Percentiles rank a stretch among this genome's conserved stretches.
Evolutionary conservation across 2,113 vertebrate genomes (phyloP).

Genomic region (Nycticryphes semicollaris): DNA sequence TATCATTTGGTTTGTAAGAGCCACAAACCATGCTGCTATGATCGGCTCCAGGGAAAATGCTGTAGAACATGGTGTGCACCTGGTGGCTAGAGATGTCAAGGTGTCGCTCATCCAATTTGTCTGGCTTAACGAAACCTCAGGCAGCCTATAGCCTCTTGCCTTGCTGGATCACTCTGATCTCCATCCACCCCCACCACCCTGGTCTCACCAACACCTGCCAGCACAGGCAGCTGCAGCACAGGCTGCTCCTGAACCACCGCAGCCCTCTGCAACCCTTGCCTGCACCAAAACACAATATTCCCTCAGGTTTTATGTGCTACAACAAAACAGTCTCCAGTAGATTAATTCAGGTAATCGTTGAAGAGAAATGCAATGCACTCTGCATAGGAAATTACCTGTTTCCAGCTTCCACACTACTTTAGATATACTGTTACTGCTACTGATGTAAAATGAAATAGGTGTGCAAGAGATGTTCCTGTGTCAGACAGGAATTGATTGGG

Average conservation of each 20-base stretch:
- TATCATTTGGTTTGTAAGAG: background rate
- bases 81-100: background rate
- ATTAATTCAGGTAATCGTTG: background rate
- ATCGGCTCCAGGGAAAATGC: background rate
- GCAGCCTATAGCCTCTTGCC: background rate
- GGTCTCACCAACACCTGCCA: accelerated
- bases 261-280: background rate
- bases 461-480: background rate
- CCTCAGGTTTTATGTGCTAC: background rate
- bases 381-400: background rate
- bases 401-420: background rate
- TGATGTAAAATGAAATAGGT: background rate
- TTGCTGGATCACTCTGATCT: background rate
- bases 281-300: background rate
- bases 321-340: background rate
- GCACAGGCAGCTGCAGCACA: too few species aligned
- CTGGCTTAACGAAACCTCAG: background rate
- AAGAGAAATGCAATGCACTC: background rate
- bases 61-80: background rate
- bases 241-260: background rate
- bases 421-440: background rate
- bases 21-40: background rate
- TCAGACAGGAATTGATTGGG: background rate
- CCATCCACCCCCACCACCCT: background rate
- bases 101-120: background rate